Evolutionary conservation across 2,113 vertebrate species (phyloP), one percentile per base, ranked within the genome.

Genomic region (Triplophysa tibetana): DNA sequence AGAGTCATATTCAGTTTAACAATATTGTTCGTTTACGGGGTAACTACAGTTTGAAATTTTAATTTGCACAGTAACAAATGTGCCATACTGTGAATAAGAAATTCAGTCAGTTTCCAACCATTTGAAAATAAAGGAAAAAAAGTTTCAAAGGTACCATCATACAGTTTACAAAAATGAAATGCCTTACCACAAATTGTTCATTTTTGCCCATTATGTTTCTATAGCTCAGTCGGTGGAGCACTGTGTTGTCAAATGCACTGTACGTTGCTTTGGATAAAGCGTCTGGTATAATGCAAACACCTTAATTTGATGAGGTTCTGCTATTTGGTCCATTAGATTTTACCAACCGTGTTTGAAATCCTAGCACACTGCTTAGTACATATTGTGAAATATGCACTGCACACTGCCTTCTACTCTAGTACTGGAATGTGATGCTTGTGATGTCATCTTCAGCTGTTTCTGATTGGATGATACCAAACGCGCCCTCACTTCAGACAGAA

Each of bases 381-480:
- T 54, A 16, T 14, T 6, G 14, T 54, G 50, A 16, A 54, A 54
- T 54, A 16, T 54, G 17, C 17, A 16, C 2, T 48, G 45, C 45
- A 24, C 24, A 48, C 16, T 16, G 50, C 16, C 4, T 16, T 17
- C 43, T 52, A 17, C 14, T 52, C 4, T 17, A 16, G 50, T 52
- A 52, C 2, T 52, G 50, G 50, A 19, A 52, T 17, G 50, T 52
- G 50, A 52, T 52, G 16, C 50, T 52, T 52, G n/a, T 58, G 54
- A 58, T 58, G 70, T 60, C 54, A 73, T 33, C 33, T 60, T 60
- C 33, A 60, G 54, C n/a, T 60, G 70, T 50, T 60, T 73, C 60
- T 73, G 70, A 41, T 73, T 73, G 70, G 70, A 60, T 33, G 19
- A 73, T 38, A 60, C 33, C 54, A 43, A 48, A 50, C 48, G 19